These are phyloP conservation scores for Smittia aterrima DNA, from an alignment of 2,888 invertebrate genomes.

Conservation along the genomic window DNA sequence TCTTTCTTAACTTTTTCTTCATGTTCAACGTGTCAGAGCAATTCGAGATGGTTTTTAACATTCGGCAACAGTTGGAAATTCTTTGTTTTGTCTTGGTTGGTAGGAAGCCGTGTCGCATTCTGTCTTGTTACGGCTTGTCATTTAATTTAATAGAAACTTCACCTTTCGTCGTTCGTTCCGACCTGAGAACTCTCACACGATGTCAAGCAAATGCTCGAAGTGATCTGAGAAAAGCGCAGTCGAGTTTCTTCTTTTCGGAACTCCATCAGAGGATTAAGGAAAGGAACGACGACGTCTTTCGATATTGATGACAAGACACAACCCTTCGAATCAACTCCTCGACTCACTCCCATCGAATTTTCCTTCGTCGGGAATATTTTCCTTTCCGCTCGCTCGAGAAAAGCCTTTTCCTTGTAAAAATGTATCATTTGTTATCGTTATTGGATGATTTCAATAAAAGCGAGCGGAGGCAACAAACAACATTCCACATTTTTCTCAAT, in stretches of 20 bases:
- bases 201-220: background rate
- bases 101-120: background rate
- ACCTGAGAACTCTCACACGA: background rate
- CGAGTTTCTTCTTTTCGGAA: background rate
- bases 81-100: no score
- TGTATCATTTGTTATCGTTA: constrained; percentile 22
- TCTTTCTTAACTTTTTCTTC: background rate
- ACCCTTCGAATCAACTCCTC: constrained; percentile 17
- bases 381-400: background rate
- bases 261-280: background rate
- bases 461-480: background rate
- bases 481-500: background rate
- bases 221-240: background rate
- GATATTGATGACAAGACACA: constrained; percentile 24
- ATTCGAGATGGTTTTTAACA: constrained; percentile 30
- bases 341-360: background rate
- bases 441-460: constrained; percentile 30
- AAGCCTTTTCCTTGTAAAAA: constrained; percentile 16
- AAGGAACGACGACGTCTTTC: background rate
- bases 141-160: constrained; percentile 41
- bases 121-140: constrained; percentile 24
- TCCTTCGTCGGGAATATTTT: background rate
- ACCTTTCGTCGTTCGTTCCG: background rate
- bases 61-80: constrained; percentile 39
- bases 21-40: constrained; percentile 22